Evolutionary conservation across 2,888 invertebrate genomes (phyloP).

Genomic region (Netelia inedita): DNA sequence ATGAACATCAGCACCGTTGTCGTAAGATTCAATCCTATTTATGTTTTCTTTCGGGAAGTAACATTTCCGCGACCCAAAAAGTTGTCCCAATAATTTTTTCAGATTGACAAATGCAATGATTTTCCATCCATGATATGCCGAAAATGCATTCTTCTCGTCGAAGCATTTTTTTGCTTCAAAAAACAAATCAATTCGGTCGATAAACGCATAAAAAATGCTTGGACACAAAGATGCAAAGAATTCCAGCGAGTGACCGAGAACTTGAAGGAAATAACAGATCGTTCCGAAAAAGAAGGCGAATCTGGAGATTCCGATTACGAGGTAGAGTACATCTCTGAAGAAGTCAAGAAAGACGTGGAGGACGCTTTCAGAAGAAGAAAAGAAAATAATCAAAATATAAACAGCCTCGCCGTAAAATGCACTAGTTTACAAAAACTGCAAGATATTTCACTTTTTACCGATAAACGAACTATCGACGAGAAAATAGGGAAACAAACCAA

Average conservation of each 20-base stretch:
- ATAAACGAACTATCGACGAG: not conserved
- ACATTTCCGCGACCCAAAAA: not conserved
- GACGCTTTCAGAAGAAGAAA: slow-evolving; percentile 65
- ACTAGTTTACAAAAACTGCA: not conserved
- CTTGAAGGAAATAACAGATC: not conserved
- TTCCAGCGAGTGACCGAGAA: not conserved
- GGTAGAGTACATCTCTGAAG: slow-evolving; percentile 73
- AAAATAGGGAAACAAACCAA: not conserved
- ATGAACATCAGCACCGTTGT: slow-evolving; percentile 67
- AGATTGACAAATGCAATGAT: slow-evolving; percentile 69
- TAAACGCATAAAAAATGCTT: slow-evolving; percentile 59
- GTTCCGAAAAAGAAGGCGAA: not conserved
- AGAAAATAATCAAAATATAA: slow-evolving; percentile 4
- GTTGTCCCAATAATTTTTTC: not conserved
- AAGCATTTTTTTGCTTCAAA: slow-evolving; percentile 72
- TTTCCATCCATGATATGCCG: slow-evolving; percentile 73
- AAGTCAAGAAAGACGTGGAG: slow-evolving; percentile 71
- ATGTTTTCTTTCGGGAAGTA: slow-evolving; percentile 30
- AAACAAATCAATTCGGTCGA: slow-evolving; percentile 72
- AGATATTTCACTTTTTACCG: not conserved
- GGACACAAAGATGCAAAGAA: not conserved
- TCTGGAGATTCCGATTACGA: slow-evolving; percentile 69
- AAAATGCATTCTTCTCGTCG: slow-evolving; percentile 73
- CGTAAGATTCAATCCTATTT: slow-evolving; percentile 62
- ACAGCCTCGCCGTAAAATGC: slow-evolving; percentile 15